Conservation (phyloP, 92 coral and sea anemone genomes). For the Diadumene lineata region DNA sequence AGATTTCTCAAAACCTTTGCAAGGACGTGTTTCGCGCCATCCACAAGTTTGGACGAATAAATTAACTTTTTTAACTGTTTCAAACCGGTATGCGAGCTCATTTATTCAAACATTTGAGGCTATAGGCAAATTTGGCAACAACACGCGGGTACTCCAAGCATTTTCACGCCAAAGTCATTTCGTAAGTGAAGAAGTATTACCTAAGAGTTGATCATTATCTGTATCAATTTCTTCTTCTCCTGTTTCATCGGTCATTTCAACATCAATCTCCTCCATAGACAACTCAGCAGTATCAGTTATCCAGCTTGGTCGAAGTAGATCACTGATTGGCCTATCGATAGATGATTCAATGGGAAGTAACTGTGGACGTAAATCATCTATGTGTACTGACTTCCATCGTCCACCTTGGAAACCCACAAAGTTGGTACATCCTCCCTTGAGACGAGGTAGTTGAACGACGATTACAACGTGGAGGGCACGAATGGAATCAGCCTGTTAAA, state of each 20-base stretch:
- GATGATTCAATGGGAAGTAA: constrained; percentile 57
- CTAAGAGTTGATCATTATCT: constrained; percentile 4
- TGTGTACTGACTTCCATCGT: constrained; percentile 65
- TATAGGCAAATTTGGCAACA: no score
- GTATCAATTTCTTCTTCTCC: not conserved
- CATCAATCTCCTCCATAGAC: not conserved
- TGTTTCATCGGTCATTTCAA: constrained; percentile 9
- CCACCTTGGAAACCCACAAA: constrained; percentile 80
- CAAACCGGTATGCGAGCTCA: no score
- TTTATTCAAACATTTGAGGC: no score
- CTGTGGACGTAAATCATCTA: constrained; percentile 72
- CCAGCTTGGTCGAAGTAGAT: constrained; percentile 35
- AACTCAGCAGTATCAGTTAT: not conserved
- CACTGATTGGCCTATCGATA: constrained; percentile 53
- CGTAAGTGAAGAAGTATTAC: no score
- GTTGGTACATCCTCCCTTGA: constrained; percentile 60
- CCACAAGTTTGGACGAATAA: no score
- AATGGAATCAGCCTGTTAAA: not conserved
- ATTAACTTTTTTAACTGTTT: no score
- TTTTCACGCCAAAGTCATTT: no score
- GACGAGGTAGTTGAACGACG: constrained; percentile 65
- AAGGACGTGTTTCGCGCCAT: no score
- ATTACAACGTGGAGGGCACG: constrained; percentile 47
- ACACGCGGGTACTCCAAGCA: no score
- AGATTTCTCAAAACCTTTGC: no score